Conservation (phyloP, 2,113 vertebrate species). For the Anser cygnoides region DNA sequence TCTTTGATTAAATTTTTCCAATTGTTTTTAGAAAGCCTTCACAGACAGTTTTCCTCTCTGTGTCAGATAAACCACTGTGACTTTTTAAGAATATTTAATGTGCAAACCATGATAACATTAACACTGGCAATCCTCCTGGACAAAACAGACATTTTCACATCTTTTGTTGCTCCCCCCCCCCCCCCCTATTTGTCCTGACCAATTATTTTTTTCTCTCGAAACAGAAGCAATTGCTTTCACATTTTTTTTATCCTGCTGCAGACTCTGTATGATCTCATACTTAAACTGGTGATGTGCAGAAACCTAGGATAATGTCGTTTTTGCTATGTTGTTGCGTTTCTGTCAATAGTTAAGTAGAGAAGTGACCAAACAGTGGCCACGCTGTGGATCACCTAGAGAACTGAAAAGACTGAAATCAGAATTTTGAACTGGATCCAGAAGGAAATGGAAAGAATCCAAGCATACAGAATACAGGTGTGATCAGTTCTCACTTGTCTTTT, state of each 20-base stretch:
- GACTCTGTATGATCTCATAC: background rate
- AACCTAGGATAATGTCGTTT: background rate
- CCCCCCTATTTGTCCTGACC: background rate
- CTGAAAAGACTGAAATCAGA: background rate
- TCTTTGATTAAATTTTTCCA: constrained; percentile 49
- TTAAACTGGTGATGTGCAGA: background rate
- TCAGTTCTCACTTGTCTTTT: constrained; percentile 9
- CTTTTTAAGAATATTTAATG: background rate
- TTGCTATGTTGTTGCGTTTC: background rate
- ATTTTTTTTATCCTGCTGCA: background rate
- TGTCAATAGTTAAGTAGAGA: background rate
- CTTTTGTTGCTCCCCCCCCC: no score
- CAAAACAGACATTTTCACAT: background rate
- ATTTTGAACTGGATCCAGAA: constrained; percentile 40
- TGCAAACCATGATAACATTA: background rate
- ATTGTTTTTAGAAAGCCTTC: constrained; percentile 33
- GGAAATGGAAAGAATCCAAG: constrained; percentile 42
- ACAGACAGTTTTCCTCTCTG: background rate
- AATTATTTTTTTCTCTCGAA: background rate
- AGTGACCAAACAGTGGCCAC: background rate
- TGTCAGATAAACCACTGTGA: background rate
- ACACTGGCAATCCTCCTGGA: background rate
- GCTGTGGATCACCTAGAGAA: background rate
- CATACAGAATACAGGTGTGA: background rate
- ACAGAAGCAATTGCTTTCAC: background rate